Evolutionary conservation across 2,113 vertebrate genomes (phyloP), one percentile per base, ranked within the genome.

Genomic region (Tenebrosternarchus preto): DNA sequence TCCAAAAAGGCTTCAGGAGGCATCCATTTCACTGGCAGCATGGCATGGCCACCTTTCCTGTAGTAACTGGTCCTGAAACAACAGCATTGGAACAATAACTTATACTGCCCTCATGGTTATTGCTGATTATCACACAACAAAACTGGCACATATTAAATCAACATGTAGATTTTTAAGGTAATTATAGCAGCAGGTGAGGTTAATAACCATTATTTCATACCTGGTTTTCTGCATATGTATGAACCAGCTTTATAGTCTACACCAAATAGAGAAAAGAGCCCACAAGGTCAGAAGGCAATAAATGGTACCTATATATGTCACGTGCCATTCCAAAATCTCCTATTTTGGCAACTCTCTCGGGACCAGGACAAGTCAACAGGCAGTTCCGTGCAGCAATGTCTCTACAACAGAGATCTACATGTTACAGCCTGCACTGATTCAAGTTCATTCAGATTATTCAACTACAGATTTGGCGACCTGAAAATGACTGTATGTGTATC

Each of bases 1-100:
- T 98, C 96, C 85, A 98, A 91, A 85, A 96, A 98, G 85, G 96
- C 96, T 85, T 98, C 96, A 4, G 95, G 95, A 3, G 95, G 93
- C 95, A 98, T 96, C 96, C 95, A 97, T 83, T 97, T 98, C 66
- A 96, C 96, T 1, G 95, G 95, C 74, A 97, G 91, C 94, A 96
- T 96, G 82, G 95, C 95, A 68, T 91, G 88, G 8, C 94, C 95
- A 36, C 95, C 95, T 82, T 96, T 98, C 67, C 92, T 92, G 84
- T 98, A 98, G 85, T 97, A 98, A 87, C 95, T 98, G 84, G 94
- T 95, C 88, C 96, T 97, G 85, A 22, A 2, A 31, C 16, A 0
- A 76, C 63, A 1, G 3, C 17, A 82, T 15, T 60, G 53, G 17
- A 55, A n/a, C n/a, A 20, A 20, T 25, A 25, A 33, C 2, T 50